phyloP scores from a whole-genome alignment of 2,888 invertebrate species.

The Aspidapion aeneum region DNA sequence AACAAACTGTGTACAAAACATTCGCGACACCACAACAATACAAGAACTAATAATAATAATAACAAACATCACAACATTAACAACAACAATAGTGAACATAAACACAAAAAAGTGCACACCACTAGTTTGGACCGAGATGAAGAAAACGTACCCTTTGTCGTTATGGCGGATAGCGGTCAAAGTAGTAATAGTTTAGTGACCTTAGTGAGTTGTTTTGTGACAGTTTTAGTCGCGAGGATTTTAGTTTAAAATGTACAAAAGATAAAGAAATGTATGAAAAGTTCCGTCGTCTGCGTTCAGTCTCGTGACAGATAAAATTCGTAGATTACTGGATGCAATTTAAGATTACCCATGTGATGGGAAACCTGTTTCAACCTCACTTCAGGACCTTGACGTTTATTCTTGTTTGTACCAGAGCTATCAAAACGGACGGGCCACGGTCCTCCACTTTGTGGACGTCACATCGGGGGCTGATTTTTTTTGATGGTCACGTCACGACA shows the following conservation, averaged over 20 bases:
- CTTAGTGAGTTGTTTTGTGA: neutral
- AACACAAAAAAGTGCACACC: neutral
- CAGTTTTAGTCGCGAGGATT: neutral
- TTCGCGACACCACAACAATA: constrained; percentile 24
- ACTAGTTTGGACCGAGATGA: neutral
- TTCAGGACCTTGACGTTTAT: no score
- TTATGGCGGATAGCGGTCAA: neutral
- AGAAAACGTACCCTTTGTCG: neutral
- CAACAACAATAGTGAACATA: neutral
- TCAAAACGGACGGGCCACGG: no score
- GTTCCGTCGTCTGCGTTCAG: no score
- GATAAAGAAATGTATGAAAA: no score
- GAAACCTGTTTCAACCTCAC: no score
- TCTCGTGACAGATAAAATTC: no score
- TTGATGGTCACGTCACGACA: no score
- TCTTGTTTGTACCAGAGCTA: no score
- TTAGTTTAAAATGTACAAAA: neutral
- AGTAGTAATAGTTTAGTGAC: neutral
- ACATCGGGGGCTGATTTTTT: no score
- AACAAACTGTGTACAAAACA: constrained; percentile 66
- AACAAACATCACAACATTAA: neutral
- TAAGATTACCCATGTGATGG: no score
- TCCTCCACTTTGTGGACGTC: no score
- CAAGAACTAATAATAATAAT: neutral
- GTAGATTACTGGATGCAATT: no score